phyloP scores from a whole-genome alignment of 35 echinoderm and acorn worm genomes.

The Strongylocentrotus purpuratus region DNA sequence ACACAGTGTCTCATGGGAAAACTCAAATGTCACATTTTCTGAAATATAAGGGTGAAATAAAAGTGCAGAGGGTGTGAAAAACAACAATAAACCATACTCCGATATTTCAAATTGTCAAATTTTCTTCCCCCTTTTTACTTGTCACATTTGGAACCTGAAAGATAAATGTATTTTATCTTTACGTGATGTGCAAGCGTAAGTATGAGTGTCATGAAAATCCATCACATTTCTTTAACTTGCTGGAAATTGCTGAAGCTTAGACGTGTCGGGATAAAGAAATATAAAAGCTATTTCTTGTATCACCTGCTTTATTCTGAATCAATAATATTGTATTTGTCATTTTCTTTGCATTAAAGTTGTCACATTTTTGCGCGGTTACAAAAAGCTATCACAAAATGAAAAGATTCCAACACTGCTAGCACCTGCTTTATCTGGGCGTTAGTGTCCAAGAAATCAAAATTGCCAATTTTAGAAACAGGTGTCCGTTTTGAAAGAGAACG shows the following conservation, averaged over 20 bases:
- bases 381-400: neutral
- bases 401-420: neutral
- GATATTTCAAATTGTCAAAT: neutral
- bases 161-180: neutral
- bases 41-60: neutral
- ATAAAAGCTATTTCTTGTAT: neutral
- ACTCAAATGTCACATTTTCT: neutral
- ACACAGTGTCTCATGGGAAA: neutral
- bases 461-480: neutral
- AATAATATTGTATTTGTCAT: slow-evolving; percentile 13
- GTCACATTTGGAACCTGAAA: neutral
- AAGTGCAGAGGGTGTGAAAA: neutral
- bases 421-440: neutral
- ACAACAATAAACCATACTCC: neutral
- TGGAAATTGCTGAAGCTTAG: neutral
- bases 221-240: neutral
- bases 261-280: neutral
- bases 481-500: neutral
- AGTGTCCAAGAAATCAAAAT: neutral
- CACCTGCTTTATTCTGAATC: neutral
- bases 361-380: neutral
- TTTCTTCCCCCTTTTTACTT: neutral
- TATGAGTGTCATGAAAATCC: neutral
- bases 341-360: neutral
- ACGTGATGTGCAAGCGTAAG: neutral